A percentile compares a stretch with the other conserved stretches of the same genome.
These are phyloP conservation scores for Cybosia mesomella DNA, from an alignment of 2,888 invertebrate genomes.

Conservation along the genomic window DNA sequence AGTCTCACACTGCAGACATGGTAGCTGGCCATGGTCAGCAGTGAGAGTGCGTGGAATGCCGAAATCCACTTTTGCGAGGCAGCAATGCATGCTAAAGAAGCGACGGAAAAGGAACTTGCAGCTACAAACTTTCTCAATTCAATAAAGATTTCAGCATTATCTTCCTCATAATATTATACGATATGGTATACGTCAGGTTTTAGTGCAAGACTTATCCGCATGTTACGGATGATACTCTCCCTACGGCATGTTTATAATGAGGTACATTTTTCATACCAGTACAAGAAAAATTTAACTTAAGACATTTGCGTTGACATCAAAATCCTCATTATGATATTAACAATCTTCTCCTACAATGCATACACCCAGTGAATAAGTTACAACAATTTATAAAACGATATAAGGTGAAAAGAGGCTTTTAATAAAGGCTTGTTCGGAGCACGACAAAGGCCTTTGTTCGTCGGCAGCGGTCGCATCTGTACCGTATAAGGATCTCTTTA, in stretches of 20 bases:
- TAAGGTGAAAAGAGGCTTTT: constrained; percentile 68
- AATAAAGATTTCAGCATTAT: not conserved
- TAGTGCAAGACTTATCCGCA: not conserved
- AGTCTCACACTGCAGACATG: too few relatives aligned
- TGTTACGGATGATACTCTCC: too few relatives aligned
- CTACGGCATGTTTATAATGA: not conserved
- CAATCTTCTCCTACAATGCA: too few relatives aligned
- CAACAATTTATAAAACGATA: constrained; percentile 63
- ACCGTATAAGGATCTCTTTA: constrained; percentile 57
- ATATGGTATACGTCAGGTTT: not conserved
- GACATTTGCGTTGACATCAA: not conserved
- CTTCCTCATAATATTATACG: not conserved
- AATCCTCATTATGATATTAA: constrained; percentile 2
- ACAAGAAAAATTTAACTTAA: not conserved
- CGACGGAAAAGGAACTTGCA: too few relatives aligned
- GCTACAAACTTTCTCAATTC: not conserved
- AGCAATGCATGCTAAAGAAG: too few relatives aligned
- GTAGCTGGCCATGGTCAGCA: too few relatives aligned
- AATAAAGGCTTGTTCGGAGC: constrained; percentile 69
- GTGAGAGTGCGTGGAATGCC: too few relatives aligned
- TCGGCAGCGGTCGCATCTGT: constrained; percentile 55
- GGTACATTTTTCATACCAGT: not conserved
- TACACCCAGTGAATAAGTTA: constrained; percentile 42
- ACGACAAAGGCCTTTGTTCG: constrained; percentile 71
- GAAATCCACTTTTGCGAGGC: too few relatives aligned